Percentiles rank a stretch among this genome's conserved stretches.
These are phyloP conservation scores for Cepphus grylle DNA, from an alignment of 2,113 vertebrate species.

Conservation along the genomic window DNA sequence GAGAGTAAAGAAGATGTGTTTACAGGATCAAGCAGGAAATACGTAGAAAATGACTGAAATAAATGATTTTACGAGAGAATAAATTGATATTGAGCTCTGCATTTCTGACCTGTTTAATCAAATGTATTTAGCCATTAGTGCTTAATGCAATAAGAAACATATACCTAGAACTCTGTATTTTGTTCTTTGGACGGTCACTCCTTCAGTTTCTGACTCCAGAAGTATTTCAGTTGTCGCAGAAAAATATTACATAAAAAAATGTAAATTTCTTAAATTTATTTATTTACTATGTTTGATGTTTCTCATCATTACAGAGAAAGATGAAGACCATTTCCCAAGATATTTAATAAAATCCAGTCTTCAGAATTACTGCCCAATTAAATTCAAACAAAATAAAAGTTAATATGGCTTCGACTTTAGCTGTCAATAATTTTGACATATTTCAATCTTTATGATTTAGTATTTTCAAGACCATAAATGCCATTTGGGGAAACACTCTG, in stretches of 20 bases:
- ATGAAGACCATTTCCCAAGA: neutral
- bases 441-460: neutral
- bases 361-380: neutral
- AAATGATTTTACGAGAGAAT: neutral
- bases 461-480: neutral
- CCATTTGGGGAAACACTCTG: neutral
- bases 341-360: neutral
- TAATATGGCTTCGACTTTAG: neutral
- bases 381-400: neutral
- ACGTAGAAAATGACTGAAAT: neutral
- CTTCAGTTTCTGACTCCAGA: neutral
- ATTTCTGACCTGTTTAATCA: neutral
- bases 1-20: neutral
- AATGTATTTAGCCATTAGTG: neutral
- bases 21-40: neutral
- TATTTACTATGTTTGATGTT: neutral
- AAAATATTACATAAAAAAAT: neutral
- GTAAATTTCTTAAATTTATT: neutral
- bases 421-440: neutral
- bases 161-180: neutral
- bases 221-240: neutral
- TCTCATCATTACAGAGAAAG: neutral
- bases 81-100: neutral
- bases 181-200: neutral
- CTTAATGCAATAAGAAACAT: neutral